phyloP scores from a whole-genome alignment of 2,888 invertebrate species.

The Caenorhabditis japonica region DNA sequence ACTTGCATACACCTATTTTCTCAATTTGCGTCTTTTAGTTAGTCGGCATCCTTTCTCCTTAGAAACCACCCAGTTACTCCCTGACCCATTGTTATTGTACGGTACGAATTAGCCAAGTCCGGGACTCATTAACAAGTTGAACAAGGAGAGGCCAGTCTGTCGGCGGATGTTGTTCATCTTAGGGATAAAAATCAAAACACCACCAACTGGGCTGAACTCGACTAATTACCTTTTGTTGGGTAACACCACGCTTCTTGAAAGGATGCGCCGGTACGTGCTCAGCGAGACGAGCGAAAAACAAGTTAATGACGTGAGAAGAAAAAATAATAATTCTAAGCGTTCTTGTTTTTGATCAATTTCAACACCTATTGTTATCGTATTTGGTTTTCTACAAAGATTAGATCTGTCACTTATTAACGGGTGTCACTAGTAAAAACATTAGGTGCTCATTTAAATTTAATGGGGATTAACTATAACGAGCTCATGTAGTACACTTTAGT shows the following conservation, averaged over 20 bases:
- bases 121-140: slow-evolving; percentile 52
- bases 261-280: slow-evolving; percentile 42
- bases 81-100: slow-evolving; percentile 38
- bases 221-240: slow-evolving; percentile 54
- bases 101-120: slow-evolving; percentile 42
- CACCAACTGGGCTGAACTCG: slow-evolving; percentile 26
- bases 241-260: slow-evolving; percentile 45
- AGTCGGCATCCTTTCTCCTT: slow-evolving; percentile 14
- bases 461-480: too few species aligned
- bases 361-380: too few species aligned
- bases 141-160: slow-evolving; percentile 24
- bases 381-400: neutral
- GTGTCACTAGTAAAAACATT: slow-evolving; percentile 10
- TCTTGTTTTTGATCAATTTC: neutral
- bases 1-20: too few species aligned
- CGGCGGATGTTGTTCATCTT: slow-evolving; percentile 41
- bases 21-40: slow-evolving; percentile 22
- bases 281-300: slow-evolving; percentile 9
- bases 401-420: neutral
- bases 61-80: slow-evolving; percentile 13
- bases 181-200: slow-evolving; percentile 40
- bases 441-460: too few species aligned
- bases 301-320: slow-evolving; percentile 38
- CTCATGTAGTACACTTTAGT: too few species aligned
- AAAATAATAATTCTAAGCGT: neutral